Percentiles rank a stretch among this genome's conserved stretches.
Conservation (phyloP, 2,797 vertebrate species). For the Manis javanica region DNA sequence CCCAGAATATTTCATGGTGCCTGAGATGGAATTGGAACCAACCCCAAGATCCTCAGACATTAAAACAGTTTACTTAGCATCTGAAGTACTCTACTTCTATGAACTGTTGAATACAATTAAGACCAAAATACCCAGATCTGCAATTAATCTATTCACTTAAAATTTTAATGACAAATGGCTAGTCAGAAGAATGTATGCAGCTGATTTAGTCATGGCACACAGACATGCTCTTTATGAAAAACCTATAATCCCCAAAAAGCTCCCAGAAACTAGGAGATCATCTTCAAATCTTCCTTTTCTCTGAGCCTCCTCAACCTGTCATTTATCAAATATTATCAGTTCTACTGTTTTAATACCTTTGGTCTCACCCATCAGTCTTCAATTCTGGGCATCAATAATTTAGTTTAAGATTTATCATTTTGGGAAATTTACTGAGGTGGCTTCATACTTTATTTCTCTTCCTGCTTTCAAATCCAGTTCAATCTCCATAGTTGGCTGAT, state of each 20-base stretch:
- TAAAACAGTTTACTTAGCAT: neutral
- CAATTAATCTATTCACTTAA: neutral
- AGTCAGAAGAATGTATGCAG: neutral
- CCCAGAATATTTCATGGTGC: neutral
- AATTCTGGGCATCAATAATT: neutral
- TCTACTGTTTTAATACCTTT: neutral
- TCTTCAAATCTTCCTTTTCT: neutral
- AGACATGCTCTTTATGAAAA: neutral
- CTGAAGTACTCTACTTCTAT: neutral
- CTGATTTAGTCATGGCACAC: neutral
- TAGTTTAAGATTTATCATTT: neutral
- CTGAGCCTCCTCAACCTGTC: neutral
- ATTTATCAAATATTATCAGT: neutral
- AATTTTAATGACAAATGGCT: conserved; percentile 2
- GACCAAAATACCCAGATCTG: neutral
- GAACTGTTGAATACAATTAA: neutral
- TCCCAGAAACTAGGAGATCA: neutral
- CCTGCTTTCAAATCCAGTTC: neutral
- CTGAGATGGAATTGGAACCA: neutral
- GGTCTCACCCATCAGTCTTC: neutral
- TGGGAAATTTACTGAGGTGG: neutral
- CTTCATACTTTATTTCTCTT: neutral
- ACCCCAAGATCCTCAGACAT: neutral
- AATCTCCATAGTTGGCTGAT: neutral
- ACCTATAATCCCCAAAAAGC: neutral